phyloP scores from a whole-genome alignment of 2,797 vertebrate genomes.

The Threskiornis aethiopicus region DNA sequence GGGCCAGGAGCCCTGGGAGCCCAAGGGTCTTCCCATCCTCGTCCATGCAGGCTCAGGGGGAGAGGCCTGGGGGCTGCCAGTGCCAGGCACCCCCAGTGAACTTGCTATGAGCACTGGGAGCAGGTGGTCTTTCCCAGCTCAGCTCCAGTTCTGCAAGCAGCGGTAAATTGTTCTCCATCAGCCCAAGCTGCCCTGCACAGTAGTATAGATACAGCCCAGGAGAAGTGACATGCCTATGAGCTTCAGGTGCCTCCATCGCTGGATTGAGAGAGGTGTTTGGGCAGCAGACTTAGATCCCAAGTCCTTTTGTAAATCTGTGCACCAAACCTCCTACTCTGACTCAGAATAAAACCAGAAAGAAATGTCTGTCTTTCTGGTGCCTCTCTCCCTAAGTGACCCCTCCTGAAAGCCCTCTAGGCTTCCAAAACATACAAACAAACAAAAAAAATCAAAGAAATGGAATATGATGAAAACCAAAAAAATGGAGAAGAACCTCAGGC shows the following conservation, averaged over 20 bases:
- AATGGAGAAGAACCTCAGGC: neutral
- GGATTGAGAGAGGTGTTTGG: neutral
- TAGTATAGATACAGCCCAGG: neutral
- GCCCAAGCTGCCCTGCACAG: neutral
- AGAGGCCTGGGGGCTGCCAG: rapidly evolving
- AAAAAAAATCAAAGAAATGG: neutral
- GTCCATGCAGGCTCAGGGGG: rapidly evolving
- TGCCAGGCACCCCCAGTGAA: neutral
- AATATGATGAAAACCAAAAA: neutral
- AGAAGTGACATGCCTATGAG: neutral
- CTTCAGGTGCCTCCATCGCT: neutral
- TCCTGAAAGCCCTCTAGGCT: conserved; percentile 4
- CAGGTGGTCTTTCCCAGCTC: neutral
- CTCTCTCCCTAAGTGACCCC: conserved; percentile 6
- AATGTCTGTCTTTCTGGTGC: neutral
- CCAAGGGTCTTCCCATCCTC: rapidly evolving
- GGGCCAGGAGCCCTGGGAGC: neutral
- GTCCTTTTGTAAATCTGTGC: neutral
- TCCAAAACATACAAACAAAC: neutral
- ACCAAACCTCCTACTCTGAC: neutral
- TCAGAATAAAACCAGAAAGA: conserved; percentile 3
- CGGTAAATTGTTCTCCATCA: neutral
- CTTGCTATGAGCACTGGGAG: neutral
- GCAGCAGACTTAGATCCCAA: neutral
- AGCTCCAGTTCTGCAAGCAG: neutral